phyloP scores from a whole-genome alignment of 2,113 vertebrate species.

The Lasiurus cinereus region DNA sequence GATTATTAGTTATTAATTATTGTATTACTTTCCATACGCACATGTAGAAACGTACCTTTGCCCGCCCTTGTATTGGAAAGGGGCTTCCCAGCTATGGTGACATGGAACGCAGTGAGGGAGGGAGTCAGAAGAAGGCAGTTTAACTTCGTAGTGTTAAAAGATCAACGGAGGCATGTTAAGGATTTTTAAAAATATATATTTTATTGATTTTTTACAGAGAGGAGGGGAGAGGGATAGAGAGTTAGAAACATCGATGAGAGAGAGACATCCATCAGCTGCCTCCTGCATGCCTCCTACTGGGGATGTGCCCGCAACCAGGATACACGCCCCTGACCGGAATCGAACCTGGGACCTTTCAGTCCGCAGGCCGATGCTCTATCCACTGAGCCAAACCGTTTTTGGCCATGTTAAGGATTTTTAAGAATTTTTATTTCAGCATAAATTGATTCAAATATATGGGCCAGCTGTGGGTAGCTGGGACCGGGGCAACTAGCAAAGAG shows the following conservation, averaged over 20 bases:
- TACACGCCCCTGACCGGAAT: no score
- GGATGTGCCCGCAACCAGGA: no score
- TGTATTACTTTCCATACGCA: neutral
- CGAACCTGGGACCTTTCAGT: no score
- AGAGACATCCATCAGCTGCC: no score
- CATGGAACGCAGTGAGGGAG: neutral
- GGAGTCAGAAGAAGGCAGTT: neutral
- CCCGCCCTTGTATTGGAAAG: neutral
- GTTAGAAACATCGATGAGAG: no score
- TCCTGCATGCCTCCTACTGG: no score
- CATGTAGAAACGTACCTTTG: neutral
- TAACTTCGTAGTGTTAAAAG: neutral
- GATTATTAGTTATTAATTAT: neutral
- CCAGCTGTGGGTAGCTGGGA: neutral
- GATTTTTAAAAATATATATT: no score
- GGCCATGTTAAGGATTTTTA: neutral
- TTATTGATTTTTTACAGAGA: neutral
- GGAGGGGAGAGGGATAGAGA: no score
- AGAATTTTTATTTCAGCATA: neutral
- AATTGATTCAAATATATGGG: neutral
- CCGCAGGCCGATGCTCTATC: neutral
- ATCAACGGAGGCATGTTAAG: neutral
- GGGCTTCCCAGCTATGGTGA: neutral
- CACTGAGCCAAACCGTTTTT: no score
- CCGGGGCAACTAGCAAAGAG: neutral